A percentile compares a stretch with the other conserved stretches of the same genome.
These are phyloP conservation scores for Clunio marinus DNA, from an alignment of 2,888 invertebrate species.

Conservation along the genomic window DNA sequence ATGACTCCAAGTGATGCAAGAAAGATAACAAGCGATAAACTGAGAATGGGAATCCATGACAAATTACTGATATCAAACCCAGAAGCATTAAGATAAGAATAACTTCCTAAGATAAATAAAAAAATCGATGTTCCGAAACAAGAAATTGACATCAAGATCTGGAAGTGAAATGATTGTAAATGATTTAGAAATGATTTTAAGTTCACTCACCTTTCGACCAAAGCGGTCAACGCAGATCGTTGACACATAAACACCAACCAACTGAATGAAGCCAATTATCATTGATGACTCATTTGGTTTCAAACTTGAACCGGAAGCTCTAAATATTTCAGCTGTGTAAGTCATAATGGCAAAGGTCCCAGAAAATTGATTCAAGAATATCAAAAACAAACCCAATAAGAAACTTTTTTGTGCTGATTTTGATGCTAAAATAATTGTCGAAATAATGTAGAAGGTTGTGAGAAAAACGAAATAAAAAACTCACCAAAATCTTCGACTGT, in stretches of 20 bases:
- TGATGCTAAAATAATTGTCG: constrained; percentile 28
- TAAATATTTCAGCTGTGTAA: constrained; percentile 41
- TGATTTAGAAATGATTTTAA: neutral
- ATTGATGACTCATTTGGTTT: constrained; percentile 41
- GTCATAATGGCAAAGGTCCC: constrained; percentile 41
- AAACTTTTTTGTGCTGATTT: constrained; percentile 27
- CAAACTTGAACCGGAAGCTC: constrained; percentile 40
- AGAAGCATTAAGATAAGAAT: neutral
- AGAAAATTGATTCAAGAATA: constrained; percentile 40
- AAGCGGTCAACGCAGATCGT: constrained; percentile 40
- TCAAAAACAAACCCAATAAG: constrained; percentile 39
- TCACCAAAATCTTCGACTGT: constrained; percentile 40
- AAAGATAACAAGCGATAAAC: constrained; percentile 41
- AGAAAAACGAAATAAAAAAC: constrained; percentile 9
- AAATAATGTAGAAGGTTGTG: neutral
- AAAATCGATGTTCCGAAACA: neutral
- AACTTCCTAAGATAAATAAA: neutral
- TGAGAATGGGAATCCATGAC: constrained; percentile 42
- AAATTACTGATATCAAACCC: neutral
- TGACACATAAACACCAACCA: constrained; percentile 41
- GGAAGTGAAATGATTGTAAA: neutral
- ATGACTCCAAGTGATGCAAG: constrained; percentile 40
- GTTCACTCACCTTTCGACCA: constrained; percentile 38
- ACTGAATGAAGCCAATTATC: constrained; percentile 40
- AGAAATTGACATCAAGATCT: constrained; percentile 36